Percentiles rank a stretch among this genome's conserved stretches.
phyloP scores from a whole-genome alignment of 2,113 vertebrate species.

The Axis porcinus region DNA sequence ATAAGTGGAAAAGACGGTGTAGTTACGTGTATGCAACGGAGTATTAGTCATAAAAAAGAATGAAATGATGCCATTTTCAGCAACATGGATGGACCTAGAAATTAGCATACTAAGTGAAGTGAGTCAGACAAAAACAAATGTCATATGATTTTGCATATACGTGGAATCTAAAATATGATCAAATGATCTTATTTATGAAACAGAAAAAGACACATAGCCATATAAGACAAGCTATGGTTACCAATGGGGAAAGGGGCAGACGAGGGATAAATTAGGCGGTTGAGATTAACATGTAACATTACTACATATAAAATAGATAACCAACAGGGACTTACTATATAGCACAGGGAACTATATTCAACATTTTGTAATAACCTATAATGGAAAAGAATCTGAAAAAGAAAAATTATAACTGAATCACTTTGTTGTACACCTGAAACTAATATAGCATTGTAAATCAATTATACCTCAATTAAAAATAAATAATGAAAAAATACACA shows the following conservation, averaged over 20 bases:
- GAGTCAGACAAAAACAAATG: neutral
- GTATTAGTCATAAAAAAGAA: neutral
- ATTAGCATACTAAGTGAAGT: neutral
- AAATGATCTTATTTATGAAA: neutral
- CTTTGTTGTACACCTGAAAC: neutral
- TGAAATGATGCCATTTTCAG: neutral
- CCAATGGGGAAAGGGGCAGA: neutral
- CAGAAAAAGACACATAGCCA: neutral
- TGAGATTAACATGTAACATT: neutral
- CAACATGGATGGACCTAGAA: neutral
- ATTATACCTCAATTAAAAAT: neutral
- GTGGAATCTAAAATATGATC: neutral
- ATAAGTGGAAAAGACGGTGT: neutral
- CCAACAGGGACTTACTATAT: neutral
- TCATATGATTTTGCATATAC: neutral
- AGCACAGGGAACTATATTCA: neutral
- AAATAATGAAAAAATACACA: neutral
- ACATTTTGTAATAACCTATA: neutral
- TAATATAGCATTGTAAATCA: neutral
- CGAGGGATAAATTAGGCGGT: neutral
- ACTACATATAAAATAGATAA: neutral
- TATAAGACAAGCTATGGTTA: neutral
- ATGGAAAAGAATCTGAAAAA: neutral
- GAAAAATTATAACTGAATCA: neutral
- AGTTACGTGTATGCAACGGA: neutral